Evolutionary conservation across 2,888 invertebrate species (phyloP).

Genomic region (Labia minor): DNA sequence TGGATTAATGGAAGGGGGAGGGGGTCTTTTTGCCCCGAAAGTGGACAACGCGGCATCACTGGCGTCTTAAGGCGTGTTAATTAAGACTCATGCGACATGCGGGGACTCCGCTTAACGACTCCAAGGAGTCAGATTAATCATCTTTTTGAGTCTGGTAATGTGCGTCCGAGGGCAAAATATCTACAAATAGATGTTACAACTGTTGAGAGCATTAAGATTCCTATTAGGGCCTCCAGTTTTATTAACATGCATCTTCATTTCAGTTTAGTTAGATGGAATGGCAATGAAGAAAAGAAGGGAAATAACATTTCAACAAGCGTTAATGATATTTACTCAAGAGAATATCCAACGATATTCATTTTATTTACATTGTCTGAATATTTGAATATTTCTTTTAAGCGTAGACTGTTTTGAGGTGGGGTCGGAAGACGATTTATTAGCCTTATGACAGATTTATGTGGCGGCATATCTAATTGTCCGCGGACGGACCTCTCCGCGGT

Average conservation of each 20-base stretch:
- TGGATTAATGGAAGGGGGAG: not conserved
- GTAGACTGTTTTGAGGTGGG: no score
- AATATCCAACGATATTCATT: no score
- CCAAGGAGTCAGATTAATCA: slow-evolving; percentile 5
- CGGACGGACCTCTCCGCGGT: no score
- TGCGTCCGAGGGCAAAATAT: not conserved
- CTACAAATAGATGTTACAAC: not conserved
- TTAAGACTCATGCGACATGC: not conserved
- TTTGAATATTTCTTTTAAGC: no score
- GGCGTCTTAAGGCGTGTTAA: not conserved
- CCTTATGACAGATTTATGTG: no score
- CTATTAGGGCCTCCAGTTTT: not conserved
- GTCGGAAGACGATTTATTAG: no score
- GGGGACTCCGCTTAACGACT: not conserved
- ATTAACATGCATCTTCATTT: slow-evolving; percentile 7
- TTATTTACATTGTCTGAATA: no score
- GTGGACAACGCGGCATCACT: not conserved
- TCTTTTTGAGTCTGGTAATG: not conserved
- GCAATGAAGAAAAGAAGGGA: no score
- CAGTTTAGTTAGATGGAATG: not conserved
- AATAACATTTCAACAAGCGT: no score
- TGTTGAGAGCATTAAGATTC: not conserved
- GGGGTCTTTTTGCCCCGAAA: not conserved
- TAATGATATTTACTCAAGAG: no score
- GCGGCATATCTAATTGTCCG: no score